phyloP scores from a whole-genome alignment of 2,888 invertebrate genomes.

The Drosophila subquinaria region DNA sequence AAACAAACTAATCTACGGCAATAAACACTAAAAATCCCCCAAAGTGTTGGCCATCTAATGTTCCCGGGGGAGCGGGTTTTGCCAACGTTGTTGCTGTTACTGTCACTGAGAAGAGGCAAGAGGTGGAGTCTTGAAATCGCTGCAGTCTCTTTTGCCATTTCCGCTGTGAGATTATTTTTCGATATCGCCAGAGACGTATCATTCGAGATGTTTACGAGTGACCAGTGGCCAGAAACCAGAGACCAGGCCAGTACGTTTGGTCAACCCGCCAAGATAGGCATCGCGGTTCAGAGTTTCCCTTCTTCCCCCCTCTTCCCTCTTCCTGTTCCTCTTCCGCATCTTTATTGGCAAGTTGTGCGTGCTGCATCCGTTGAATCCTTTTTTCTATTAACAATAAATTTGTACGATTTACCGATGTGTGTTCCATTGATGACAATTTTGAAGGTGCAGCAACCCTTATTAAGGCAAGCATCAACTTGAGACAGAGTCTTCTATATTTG shows the following conservation, averaged over 20 bases:
- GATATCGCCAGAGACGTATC: constrained; percentile 69
- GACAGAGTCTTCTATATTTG: constrained; percentile 1
- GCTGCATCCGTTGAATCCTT: constrained; percentile 64
- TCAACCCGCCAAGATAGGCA: constrained; percentile 70
- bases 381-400: constrained; percentile 85
- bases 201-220: constrained; percentile 76
- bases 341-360: constrained; percentile 37
- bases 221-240: constrained; percentile 24
- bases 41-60: constrained; percentile 62
- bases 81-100: background rate
- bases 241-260: constrained; percentile 34
- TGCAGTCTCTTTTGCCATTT: constrained; percentile 80
- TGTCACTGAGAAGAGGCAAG: background rate
- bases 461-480: background rate
- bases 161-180: constrained; percentile 81
- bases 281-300: constrained; percentile 40
- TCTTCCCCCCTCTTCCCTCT: background rate
- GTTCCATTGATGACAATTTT: constrained; percentile 25
- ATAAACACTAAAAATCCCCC: constrained; percentile 84
- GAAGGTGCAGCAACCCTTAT: constrained; percentile 13
- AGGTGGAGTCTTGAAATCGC: constrained; percentile 55
- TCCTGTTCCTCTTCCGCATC: background rate
- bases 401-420: constrained; percentile 59
- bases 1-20: constrained; percentile 84
- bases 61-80: constrained; percentile 6